These are phyloP conservation scores for Empis stercorea DNA, from an alignment of 2,888 invertebrate genomes.

Conservation along the genomic window DNA sequence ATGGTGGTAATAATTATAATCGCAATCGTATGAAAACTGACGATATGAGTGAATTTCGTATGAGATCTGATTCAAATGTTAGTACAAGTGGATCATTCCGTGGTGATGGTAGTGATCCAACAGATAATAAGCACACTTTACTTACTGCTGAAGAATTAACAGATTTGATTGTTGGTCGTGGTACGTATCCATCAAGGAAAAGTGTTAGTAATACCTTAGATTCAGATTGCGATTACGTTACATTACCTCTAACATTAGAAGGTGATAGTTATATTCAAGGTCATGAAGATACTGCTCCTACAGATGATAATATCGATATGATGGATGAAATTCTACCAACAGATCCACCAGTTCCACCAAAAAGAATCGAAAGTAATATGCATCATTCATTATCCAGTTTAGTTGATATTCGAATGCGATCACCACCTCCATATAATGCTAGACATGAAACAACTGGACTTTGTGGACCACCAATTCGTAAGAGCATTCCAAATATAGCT, in stretches of 20 bases:
- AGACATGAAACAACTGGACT: conserved; percentile 45
- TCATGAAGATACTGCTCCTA: conserved; percentile 47
- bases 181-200: conserved; percentile 61
- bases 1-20: conserved; percentile 35
- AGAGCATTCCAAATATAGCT: conserved; percentile 9
- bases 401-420: conserved; percentile 32
- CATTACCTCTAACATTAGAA: conserved; percentile 47
- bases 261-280: conserved; percentile 47
- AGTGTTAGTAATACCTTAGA: conserved; percentile 76
- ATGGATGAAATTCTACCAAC: conserved; percentile 37
- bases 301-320: conserved; percentile 39
- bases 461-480: conserved; percentile 29
- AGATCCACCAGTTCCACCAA: conserved; percentile 54
- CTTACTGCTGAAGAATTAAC: conserved; percentile 73
- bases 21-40: conserved; percentile 37
- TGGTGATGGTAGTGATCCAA: conserved; percentile 81
- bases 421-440: conserved; percentile 59
- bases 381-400: conserved; percentile 38
- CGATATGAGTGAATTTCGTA: conserved; percentile 43
- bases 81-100: conserved; percentile 70
- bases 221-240: conserved; percentile 82
- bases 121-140: conserved; percentile 60
- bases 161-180: conserved; percentile 68
- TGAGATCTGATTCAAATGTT: conserved; percentile 64
- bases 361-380: conserved; percentile 50